Base-by-base conservation (phyloP, 2,113 vertebrate genomes). In the Stictonetta naevosa region DNA sequence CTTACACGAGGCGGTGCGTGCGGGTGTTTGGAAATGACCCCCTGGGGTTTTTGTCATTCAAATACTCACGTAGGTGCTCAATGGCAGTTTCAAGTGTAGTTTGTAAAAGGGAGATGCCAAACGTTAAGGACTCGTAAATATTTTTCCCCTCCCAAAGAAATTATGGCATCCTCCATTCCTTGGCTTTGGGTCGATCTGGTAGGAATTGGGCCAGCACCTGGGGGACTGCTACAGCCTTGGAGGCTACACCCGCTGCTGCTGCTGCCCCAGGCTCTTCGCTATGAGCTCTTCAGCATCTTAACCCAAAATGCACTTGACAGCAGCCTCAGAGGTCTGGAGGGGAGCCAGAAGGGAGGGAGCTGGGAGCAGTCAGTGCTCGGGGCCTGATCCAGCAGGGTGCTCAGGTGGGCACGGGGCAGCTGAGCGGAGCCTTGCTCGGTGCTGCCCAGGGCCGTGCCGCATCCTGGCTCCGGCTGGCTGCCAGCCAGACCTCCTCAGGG, bases 391-490 rank as follows among this genome's bases (percentile, higher is more conserved):
- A 38, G 68, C 23, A 59, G 31, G 21, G 6, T n/a, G 33, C 3
- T 38, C 26, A 4, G 21, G 9, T 50, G 50, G 40, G 26, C 18
- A 11, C 8, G 13, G 62, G 62, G 26, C 6, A 0, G 1, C 4
- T 8, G 48, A 95, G 56, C 34, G 34, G 42, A 58, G 33, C 13
- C 52, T 79, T 55, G 15, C 42, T 64, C 25, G 9, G 64, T 1
- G 0, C n/a, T 91, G 94, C 64, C 64, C 44, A 38, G 46, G 86
- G 91, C 83, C 82, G 83, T 0, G 2, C 69, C 0, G 36, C 58
- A 53, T 83, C 56, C 80, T 71, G 92, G 84, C 79, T 83, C 11
- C 0, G 3, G 8, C 91, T 97, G 97, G 93, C 94, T 93, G 92
- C 76, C 36, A 4, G 89, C 96, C 97, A 97, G 93, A 13, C 90